Percentiles rank a stretch among this genome's conserved stretches.
Evolutionary conservation across 1,140 invertebrate genomes (phyloP).

Genomic region (Lordiphosa stackelbergi): DNA sequence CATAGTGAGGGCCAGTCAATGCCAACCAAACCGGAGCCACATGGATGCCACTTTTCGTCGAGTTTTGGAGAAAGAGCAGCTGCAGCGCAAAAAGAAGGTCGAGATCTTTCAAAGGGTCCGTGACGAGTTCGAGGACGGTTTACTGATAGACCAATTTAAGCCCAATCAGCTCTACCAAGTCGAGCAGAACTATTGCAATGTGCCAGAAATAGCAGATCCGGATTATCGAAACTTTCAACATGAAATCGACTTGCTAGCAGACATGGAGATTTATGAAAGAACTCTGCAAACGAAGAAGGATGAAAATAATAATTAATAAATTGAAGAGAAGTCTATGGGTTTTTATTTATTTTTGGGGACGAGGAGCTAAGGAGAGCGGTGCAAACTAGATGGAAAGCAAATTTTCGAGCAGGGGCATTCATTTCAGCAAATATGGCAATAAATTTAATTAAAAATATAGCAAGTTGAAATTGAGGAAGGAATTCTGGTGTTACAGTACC

Average conservation of each 20-base stretch:
- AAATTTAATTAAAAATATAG: too few relatives aligned
- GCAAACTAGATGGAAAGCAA: too few relatives aligned
- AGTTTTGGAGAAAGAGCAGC: conserved; percentile 7
- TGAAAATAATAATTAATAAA: not conserved
- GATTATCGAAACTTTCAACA: conserved; percentile 5
- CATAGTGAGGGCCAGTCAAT: conserved; percentile 9
- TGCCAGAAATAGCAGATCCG: conserved; percentile 1
- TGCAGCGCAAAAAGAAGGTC: conserved; percentile 13
- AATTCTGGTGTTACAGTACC: too few relatives aligned
- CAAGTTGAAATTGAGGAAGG: too few relatives aligned
- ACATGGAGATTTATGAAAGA: not conserved
- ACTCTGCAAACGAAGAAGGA: too few relatives aligned
- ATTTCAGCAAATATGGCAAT: too few relatives aligned
- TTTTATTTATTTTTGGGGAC: too few relatives aligned
- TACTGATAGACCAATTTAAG: not conserved
- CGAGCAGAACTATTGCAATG: conserved; percentile 4
- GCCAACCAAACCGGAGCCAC: not conserved
- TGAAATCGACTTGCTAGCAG: conserved; percentile 8
- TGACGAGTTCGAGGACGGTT: conserved; percentile 17
- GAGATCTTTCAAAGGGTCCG: conserved; percentile 29
- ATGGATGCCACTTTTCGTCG: conserved; percentile 23
- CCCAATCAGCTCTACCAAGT: too few relatives aligned
- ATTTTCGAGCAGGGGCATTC: too few relatives aligned
- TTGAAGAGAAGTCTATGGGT: too few relatives aligned
- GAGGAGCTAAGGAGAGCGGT: too few relatives aligned